Evolutionary conservation across 2,113 vertebrate genomes (phyloP), one percentile per base, ranked within the genome.

Genomic region (Corythoichthys intestinalis): DNA sequence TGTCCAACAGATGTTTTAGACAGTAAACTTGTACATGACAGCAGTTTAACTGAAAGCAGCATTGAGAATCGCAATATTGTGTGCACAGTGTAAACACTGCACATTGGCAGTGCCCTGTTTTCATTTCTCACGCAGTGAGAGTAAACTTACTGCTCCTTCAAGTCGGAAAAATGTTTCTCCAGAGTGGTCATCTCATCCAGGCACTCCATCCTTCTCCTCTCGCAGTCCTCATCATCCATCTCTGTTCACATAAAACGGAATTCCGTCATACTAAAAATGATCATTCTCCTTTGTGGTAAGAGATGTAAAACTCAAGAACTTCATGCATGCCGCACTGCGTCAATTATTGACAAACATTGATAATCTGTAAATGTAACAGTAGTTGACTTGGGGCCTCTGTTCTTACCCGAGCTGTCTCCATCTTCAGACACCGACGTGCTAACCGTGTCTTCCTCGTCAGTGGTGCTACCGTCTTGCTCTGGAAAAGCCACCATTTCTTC

Each of bases 111-210:
- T 44, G n/a, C 15, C 53, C 8, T 56, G 8, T 12, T n/a, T 1
- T 11, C 20, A 28, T 47, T 63, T 28, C 20, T 47, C 41, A 7
- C 61, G 34, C 13, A 7, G 48, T 28, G 13, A 50, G 10, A 10
- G 39, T 2, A 20, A 56, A 85, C 96, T 93, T 92, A 98, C 97
- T 98, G 97, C 92, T 99, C 97, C 90, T 98, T 98, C 71, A 99
- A 87, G 79, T 99, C 96, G n/a, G 95, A 98, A 90, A 99, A 99
- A 84, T 99, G 97, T 79, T 98, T 98, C 92, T 99, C 97, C 75
- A 99, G 93, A 67, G 97, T 97, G 28, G 95, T 98, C 96, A 99
- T 99, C 91, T 99, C 97, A 87, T 99, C 97, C 88, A 99, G 92
- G 70, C 96, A 99, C 74, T 98, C 96, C 93, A 96, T 94, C 90